Conservation (phyloP, 2,113 vertebrate species). For the Apistogramma diplotaenia region DNA sequence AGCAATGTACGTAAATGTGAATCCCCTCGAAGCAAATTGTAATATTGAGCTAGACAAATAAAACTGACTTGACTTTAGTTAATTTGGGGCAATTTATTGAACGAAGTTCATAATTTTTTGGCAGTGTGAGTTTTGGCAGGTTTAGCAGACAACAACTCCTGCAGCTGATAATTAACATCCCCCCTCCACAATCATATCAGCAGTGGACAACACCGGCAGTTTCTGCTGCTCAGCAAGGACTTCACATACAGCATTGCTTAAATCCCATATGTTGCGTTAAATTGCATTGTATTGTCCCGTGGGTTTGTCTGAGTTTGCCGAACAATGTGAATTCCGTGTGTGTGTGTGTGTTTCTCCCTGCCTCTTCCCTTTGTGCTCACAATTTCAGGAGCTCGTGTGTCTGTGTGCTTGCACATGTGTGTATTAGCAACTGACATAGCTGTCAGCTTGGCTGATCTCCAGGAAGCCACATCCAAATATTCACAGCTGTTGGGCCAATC, state of each 20-base stretch:
- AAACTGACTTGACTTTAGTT: neutral
- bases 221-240: neutral
- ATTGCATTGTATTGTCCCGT: neutral
- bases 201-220: neutral
- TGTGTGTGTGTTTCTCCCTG: neutral
- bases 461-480: constrained; percentile 67
- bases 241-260: neutral
- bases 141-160: neutral
- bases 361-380: neutral
- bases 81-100: neutral
- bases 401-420: neutral
- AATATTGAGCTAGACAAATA: neutral
- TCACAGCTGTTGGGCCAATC: constrained; percentile 58
- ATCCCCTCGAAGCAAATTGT: neutral
- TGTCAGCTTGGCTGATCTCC: constrained; percentile 64
- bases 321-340: neutral
- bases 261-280: neutral
- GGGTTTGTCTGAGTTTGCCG: neutral
- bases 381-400: neutral
- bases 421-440: constrained; percentile 36
- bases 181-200: neutral
- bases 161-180: neutral
- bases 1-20: neutral
- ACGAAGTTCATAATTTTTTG: neutral
- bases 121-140: neutral